Base-by-base conservation (phyloP, 2,888 invertebrate genomes). In the Tachina grossa region DNA sequence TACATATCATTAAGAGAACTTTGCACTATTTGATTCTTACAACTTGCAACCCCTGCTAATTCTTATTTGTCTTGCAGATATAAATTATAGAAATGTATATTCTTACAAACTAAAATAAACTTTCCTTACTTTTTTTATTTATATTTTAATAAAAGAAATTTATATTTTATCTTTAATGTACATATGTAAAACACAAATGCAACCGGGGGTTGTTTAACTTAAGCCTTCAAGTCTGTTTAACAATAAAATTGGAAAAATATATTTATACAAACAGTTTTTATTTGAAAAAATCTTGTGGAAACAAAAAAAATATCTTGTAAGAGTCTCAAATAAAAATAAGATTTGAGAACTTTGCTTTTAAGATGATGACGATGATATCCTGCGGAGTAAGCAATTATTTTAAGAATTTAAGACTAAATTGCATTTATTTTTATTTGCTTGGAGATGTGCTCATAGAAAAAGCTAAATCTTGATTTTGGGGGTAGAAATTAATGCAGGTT, bases 321-420 rank as follows among this genome's bases (percentile, higher is more conserved):
- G 57, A 57, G 11, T 31, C 39, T 45, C 43, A 31, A 31, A 69
- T 45, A 81, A 49, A 59, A 39, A 49, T 47, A 76, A 55, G 55
- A 76, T 69, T 77, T n/a, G 41, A 10, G 31, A 14, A 53, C 61
- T 47, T 45, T 41, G 16, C 11, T 57, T 47, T 19, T 13, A 66
- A 61, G 53, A 51, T 51, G 51, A 11, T 10, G 11, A 41, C 1
- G 71, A 31, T 53, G 49, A 65, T 79, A n/a, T 77, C 75, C 71
- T 72, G 69, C 47, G 45, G 66, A 59, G 76, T 16, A 66, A 75
- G 63, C 79, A 84, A 79, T 84, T 84, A 66, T 76, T 74, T 66
- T 79, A 47, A 53, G 16, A 78, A 45, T 63, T 63, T 55, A 57
- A 69, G 51, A 51, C 59, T 47, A 22, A 77, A 68, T 19, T 68